Conservation (phyloP, 2,797 vertebrate genomes). For the Cirrhinus mrigala region DNA sequence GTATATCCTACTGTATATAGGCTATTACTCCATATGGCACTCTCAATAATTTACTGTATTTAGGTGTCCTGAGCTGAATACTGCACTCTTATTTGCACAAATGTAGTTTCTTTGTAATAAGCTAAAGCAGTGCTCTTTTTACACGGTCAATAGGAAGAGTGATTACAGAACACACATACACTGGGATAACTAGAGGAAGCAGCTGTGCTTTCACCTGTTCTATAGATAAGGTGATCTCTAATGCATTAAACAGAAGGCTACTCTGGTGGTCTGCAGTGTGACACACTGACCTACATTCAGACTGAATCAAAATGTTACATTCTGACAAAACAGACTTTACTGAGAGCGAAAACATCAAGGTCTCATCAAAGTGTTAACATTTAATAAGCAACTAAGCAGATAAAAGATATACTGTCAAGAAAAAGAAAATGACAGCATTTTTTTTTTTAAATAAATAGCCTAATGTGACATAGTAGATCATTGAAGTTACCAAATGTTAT, state of each 20-base stretch:
- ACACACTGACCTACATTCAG: conserved; percentile 44
- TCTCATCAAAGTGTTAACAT: background rate
- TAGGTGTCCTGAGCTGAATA: background rate
- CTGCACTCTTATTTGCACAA: conserved; percentile 7
- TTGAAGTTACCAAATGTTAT: background rate
- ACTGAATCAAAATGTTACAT: background rate
- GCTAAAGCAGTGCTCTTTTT: conserved; percentile 11
- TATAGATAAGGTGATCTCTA: conserved; percentile 48
- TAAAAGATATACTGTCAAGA: too few species aligned
- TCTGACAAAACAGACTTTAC: background rate
- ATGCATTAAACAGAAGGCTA: conserved; percentile 35
- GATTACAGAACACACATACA: conserved; percentile 34
- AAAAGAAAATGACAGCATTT: background rate
- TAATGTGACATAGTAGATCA: background rate
- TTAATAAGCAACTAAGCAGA: background rate
- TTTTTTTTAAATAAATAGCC: background rate
- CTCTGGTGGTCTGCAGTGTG: conserved; percentile 29
- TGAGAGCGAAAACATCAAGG: background rate
- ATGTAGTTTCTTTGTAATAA: conserved; percentile 10
- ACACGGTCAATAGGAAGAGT: background rate
- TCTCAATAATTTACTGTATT: conserved; percentile 1
- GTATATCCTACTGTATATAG: background rate
- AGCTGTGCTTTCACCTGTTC: conserved; percentile 50
- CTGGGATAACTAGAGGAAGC: conserved; percentile 25
- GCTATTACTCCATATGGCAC: background rate